Percentiles rank a stretch among this genome's conserved stretches.
Evolutionary conservation across 2,113 vertebrate species (phyloP).

Genomic region (Axis porcinus): DNA sequence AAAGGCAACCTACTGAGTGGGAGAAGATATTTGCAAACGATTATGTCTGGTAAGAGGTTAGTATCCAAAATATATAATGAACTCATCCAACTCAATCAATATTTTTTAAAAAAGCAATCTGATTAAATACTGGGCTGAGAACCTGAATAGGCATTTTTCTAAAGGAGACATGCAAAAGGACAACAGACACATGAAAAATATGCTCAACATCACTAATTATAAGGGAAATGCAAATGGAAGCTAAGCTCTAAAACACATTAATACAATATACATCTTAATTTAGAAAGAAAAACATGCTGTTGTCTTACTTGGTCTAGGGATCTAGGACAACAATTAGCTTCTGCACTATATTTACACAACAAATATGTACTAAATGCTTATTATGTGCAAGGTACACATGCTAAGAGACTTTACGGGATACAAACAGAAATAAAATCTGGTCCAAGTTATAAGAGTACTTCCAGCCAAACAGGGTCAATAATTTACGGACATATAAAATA

Average conservation of each 20-base stretch:
- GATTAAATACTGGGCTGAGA: neutral
- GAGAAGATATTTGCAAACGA: neutral
- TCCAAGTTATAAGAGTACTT: neutral
- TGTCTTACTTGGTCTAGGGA: neutral
- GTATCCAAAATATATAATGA: neutral
- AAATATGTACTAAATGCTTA: neutral
- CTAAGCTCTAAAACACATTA: neutral
- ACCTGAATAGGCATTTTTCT: neutral
- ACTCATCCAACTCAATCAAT: neutral
- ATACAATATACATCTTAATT: neutral
- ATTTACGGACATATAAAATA: neutral
- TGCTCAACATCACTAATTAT: neutral
- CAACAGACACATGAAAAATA: neutral
- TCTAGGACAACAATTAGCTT: neutral
- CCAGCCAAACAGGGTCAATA: neutral
- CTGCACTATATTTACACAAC: neutral
- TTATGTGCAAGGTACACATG: neutral
- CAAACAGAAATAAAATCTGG: neutral
- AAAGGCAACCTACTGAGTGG: neutral
- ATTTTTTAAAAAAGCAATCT: neutral
- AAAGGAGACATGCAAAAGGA: neutral
- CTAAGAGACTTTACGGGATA: neutral
- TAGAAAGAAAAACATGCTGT: neutral
- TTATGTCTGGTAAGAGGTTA: neutral
- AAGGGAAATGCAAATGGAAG: neutral